Base-by-base conservation (phyloP, 1,140 invertebrate species). In the Coenobita brevimanus region DNA sequence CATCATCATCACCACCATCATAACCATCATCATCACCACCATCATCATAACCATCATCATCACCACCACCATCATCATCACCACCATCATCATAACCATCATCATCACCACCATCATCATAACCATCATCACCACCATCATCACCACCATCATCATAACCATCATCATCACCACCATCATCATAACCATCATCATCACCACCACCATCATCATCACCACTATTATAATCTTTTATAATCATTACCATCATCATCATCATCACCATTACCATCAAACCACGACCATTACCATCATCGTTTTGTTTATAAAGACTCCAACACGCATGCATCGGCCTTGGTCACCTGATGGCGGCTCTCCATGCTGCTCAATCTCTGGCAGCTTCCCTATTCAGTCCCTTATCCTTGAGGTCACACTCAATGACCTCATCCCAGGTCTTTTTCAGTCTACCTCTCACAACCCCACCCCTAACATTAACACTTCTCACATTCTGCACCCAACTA, bases 1-100 rank as follows among this genome's bases (percentile, higher is more conserved):
- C 46, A 2, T 57, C 89, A 71, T 91, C 91, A 33, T 92, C 91
- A 69, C 91, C 76, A 24, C 82, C 82, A 46, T 92, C 91, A n/a
- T n/a, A n/a, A n/a, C n/a, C 33, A 17, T 30, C 38, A 17, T 82
- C 46, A 17, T 69, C 17, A 57, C 41, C 38, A n/a, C 54, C 76
- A 38, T 8, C 62, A 30, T 50, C 46, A n/a, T n/a, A n/a, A 17
- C n/a, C 38, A 17, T 82, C 46, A 17, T 69, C 17, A 57, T 41
- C 38, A n/a, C 54, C 76, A 38, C 3, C 62, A 30, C 30, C 46
- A 15, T 36, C 33, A 24, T 60, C 38, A 15, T 60, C 24, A 8
- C 24, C 27, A 17, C 27, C 27, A 21, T 62, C 62, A 17, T 24
- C 33, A 3, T 4, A 17, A 21, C 38, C 50, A 21, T 21, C 41